These are phyloP conservation scores for Melieria omissa DNA, from an alignment of 2,888 invertebrate species.

Conservation along the genomic window DNA sequence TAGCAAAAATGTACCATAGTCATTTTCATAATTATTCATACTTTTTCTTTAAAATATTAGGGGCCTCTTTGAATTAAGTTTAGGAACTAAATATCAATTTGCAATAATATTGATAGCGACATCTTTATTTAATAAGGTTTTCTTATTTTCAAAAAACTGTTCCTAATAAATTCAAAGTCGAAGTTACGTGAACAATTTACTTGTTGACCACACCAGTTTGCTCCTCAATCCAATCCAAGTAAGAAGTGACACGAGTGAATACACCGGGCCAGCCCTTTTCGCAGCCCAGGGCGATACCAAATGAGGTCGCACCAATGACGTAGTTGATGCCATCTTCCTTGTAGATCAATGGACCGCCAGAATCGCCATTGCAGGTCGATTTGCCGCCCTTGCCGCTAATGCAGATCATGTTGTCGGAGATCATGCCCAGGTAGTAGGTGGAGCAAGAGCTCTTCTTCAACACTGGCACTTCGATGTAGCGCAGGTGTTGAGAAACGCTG, in stretches of 20 bases:
- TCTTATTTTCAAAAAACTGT: too few relatives aligned
- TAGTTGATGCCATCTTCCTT: conserved; percentile 45
- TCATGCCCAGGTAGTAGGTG: conserved; percentile 42
- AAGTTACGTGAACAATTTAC: conserved; percentile 33
- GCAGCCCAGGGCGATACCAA: conserved; percentile 59
- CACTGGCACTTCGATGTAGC: conserved; percentile 51
- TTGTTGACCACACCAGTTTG: conserved; percentile 49
- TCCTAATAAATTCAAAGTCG: too few relatives aligned
- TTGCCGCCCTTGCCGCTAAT: conserved; percentile 59
- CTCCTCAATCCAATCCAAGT: conserved; percentile 59
- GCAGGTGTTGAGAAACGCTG: conserved; percentile 47
- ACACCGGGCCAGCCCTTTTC: conserved; percentile 60
- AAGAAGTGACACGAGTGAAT: conserved; percentile 60
- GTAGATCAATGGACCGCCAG: conserved; percentile 61
- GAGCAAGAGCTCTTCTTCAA: conserved; percentile 48
- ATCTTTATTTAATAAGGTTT: too few relatives aligned
- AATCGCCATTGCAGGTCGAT: conserved; percentile 64
- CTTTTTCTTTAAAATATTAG: too few relatives aligned
- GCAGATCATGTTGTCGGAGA: conserved; percentile 59
- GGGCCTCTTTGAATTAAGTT: too few relatives aligned
- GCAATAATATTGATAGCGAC: too few relatives aligned
- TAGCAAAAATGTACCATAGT: too few relatives aligned
- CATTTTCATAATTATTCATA: too few relatives aligned
- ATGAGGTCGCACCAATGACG: conserved; percentile 61
- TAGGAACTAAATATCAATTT: too few relatives aligned